Base-by-base conservation (phyloP, 2,797 vertebrate species). In the Cyclura pinguis region DNA sequence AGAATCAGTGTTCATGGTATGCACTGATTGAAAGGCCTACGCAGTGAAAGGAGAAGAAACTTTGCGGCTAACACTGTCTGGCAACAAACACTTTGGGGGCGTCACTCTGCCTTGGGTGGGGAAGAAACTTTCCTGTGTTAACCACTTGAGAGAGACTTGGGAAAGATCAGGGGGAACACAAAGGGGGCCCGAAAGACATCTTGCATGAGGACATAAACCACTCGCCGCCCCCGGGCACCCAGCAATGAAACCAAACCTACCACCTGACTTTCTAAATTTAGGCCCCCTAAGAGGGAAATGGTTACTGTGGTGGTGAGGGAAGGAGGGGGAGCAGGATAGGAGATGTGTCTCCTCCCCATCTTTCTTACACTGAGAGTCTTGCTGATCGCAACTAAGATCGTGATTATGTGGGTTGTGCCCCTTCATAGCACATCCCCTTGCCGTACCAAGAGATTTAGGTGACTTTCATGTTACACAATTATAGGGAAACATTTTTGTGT, bases 101-200 rank as follows among this genome's bases (percentile, higher is more conserved):
- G 55, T 32, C 38, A 1, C 9, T 5, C 64, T 22, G 38, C 83
- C 50, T 38, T 42, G 87, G 69, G 77, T 50, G 89, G 67, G 67
- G 57, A 80, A 78, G 64, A 18, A 32, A 7, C n/a, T 32, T 89
- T 87, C 89, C 89, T 87, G 90, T 78, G 62, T 77, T 27, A 76
- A 91, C 90, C 90, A 91, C 90, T 88, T 91, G 86, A 91, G 47
- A 91, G 80, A 57, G 57, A 6, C 72, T 50, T 6, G 81, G 87
- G 35, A n/a, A 67, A 29, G 86, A 80, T 7, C 12, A 42, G 62
- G 64, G 29, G 64, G 2, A 16, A 4, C 42, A 2, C 67, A 1
- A 20, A n/a, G 9, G 32, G 55, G 69, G 38, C 72, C 52, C 16
- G 72, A 42, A 83, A 90, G 57, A 22, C 72, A 8, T 27, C 3